Base-by-base conservation (phyloP, 2,888 invertebrate species). In the Epinotia ramella region DNA sequence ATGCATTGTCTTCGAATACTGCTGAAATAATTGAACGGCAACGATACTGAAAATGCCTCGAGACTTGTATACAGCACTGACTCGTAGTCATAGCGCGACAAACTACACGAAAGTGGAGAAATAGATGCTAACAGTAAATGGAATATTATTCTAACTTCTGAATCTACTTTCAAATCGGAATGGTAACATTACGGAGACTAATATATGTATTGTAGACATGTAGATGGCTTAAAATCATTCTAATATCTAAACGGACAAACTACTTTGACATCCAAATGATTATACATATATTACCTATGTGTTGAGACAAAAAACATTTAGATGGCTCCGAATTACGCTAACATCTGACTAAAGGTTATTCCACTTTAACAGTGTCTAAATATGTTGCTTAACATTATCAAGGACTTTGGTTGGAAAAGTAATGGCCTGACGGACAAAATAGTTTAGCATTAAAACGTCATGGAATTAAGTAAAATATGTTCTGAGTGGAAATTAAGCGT, bases 391-490 rank as follows among this genome's bases (percentile, higher is more conserved):
- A 53, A 53, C 16, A 49, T 16, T 16, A 16, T 46, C 3, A 49
- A 49, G 16, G n/a, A 33, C 6, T 33, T 7, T n/a, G 53, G n/a
- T 53, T n/a, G n/a, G 16, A 53, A 53, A 53, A 53, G 12, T n/a
- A 57, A 57, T 65, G 72, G 44, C 57, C 57, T 44, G 24, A 72
- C 7, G 12, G 56, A 13, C 24, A 24, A 49, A 44, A 18, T 57
- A 72, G 12, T 60, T 24, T 60, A 62, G 18, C 33, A 71, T 63
- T 49, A 62, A 9, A 12, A 62, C 9, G 13, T 53, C 53, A 53
- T 20, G 18, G 12, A 63, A 71, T 20, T 53, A 60, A 12, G 64
- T 18, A 20, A 64, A 46, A 12, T 20, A 24, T 13, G 28, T 33
- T 33, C 6, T 33, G 0, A 33, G 33, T 33, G 33, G 33, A 6